phyloP scores from a whole-genome alignment of 2,888 invertebrate species.

The Drosophila anceps region DNA sequence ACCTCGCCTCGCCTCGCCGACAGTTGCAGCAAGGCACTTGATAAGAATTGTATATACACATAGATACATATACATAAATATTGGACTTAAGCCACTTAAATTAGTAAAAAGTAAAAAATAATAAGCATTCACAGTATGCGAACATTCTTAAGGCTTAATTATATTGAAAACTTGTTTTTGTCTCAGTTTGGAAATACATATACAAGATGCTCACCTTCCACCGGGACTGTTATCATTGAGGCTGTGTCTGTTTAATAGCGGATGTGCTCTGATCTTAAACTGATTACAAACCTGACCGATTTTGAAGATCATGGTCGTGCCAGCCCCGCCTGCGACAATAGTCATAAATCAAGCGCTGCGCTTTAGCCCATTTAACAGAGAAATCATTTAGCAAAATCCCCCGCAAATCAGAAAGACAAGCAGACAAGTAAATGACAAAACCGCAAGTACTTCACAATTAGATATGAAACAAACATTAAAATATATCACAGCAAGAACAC shows the following conservation, averaged over 20 bases:
- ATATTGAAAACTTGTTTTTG: conserved; percentile 61
- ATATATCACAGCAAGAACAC: conserved; percentile 46
- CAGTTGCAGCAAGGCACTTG: conserved; percentile 1
- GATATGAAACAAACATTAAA: conserved; percentile 32
- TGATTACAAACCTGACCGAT: conserved; percentile 52
- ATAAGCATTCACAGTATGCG: conserved; percentile 2
- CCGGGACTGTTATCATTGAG: conserved; percentile 67
- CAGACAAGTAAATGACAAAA: background rate
- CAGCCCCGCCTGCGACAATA: conserved; percentile 23
- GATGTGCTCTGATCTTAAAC: conserved; percentile 31
- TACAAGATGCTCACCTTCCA: conserved; percentile 66
- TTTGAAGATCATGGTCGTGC: conserved; percentile 58
- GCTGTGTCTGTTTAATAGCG: conserved; percentile 41
- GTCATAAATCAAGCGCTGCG: conserved; percentile 47
- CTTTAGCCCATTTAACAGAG: conserved; percentile 44
- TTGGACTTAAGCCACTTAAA: conserved; percentile 3
- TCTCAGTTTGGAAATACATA: conserved; percentile 19
- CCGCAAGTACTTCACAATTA: conserved; percentile 39
- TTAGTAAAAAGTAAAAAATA: conserved; percentile 17
- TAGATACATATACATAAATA: background rate
- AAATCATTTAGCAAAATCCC: conserved; percentile 35
- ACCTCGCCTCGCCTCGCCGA: conserved; percentile 21
- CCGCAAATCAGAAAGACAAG: conserved; percentile 6
- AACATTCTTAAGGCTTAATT: conserved; percentile 21
- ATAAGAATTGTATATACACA: conserved; percentile 5